Evolutionary conservation across 2,888 invertebrate species (phyloP).

Genomic region (Globia sparganii): DNA sequence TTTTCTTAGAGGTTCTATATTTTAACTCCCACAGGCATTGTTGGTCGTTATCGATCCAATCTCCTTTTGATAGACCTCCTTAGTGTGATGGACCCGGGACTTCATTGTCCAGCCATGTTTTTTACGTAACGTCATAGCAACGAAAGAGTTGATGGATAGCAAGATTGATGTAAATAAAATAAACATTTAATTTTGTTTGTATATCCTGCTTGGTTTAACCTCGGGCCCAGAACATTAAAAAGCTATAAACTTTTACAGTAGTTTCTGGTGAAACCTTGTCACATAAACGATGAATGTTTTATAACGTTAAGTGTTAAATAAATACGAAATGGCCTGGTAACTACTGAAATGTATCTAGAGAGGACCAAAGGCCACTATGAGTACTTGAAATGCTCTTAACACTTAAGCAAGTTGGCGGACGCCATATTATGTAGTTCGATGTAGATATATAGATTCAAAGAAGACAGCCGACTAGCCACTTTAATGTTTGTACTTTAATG

Average conservation of each 20-base stretch:
- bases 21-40: constrained; percentile 87
- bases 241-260: constrained; percentile 46
- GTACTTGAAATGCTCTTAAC: not conserved
- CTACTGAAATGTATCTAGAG: constrained; percentile 14
- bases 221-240: constrained; percentile 45
- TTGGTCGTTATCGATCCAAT: constrained; percentile 87
- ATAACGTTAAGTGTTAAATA: constrained; percentile 16
- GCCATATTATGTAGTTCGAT: too few species aligned
- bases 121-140: constrained; percentile 68
- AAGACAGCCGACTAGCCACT: too few species aligned
- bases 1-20: constrained; percentile 75
- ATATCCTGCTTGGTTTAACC: constrained; percentile 34
- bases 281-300: constrained; percentile 27
- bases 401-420: not conserved
- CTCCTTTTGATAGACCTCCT: constrained; percentile 89
- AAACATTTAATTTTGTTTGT: constrained; percentile 52
- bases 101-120: constrained; percentile 85
- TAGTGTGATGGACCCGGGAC: constrained; percentile 81
- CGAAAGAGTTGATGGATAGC: constrained; percentile 85
- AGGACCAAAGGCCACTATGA: not conserved
- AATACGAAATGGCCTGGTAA: not conserved
- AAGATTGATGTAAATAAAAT: constrained; percentile 57
- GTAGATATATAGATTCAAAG: not conserved
- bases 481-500: too few species aligned
- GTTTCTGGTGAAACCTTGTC: constrained; percentile 41